phyloP scores from a whole-genome alignment of 1,140 invertebrate genomes.

The Pogonognathellus flavescens region DNA sequence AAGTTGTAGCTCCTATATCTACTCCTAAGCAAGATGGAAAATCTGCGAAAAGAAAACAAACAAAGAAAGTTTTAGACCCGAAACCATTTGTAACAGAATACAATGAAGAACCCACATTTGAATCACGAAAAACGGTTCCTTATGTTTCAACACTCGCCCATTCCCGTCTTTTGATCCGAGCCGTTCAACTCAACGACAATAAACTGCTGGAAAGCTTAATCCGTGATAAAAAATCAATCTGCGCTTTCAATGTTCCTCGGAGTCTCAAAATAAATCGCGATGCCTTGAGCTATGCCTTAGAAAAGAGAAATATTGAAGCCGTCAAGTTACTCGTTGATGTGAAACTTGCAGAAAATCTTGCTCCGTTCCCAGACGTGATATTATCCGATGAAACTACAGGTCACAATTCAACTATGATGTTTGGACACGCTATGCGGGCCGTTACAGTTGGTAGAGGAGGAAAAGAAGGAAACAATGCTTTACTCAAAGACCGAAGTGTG shows the following conservation, averaged over 20 bases:
- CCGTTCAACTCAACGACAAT: constrained; percentile 70
- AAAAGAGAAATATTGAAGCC: constrained; percentile 69
- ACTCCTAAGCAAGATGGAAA: background rate
- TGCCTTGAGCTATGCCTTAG: constrained; percentile 70
- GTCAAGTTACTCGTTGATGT: constrained; percentile 69
- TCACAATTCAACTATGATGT: constrained; percentile 68
- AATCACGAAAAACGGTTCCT: constrained; percentile 70
- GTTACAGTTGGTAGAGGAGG: constrained; percentile 70
- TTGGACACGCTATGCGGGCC: constrained; percentile 69
- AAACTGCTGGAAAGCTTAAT: constrained; percentile 57
- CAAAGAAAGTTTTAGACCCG: constrained; percentile 58
- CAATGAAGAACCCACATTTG: constrained; percentile 72
- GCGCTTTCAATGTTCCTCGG: constrained; percentile 53
- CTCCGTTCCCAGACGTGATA: constrained; percentile 54
- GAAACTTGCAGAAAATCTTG: constrained; percentile 40
- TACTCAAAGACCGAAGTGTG: constrained; percentile 47
- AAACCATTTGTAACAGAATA: constrained; percentile 69
- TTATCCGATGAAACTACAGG: constrained; percentile 59
- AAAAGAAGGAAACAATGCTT: constrained; percentile 69
- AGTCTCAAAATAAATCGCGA: constrained; percentile 65
- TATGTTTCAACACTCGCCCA: constrained; percentile 71
- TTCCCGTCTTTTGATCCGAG: constrained; percentile 71
- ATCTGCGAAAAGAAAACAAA: background rate
- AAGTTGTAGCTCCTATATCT: too few relatives aligned
- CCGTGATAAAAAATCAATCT: constrained; percentile 52